These are phyloP conservation scores for Galeruca laticollis DNA, from an alignment of 2,888 invertebrate genomes.

Conservation along the genomic window DNA sequence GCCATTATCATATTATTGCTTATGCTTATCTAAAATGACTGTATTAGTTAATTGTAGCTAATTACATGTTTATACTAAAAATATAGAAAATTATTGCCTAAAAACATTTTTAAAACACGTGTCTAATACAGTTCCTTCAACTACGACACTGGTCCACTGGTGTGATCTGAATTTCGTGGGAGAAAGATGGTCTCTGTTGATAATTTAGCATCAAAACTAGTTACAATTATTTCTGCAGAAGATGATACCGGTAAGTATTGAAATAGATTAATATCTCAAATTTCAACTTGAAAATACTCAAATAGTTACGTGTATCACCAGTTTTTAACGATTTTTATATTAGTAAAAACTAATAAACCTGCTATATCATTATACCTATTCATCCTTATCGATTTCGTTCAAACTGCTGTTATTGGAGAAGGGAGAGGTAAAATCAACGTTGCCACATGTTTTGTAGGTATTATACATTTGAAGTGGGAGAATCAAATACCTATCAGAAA, in stretches of 20 bases:
- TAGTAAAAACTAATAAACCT: background rate
- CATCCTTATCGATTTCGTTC: slow-evolving; percentile 20
- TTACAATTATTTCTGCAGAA: slow-evolving; percentile 69
- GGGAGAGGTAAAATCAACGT: slow-evolving; percentile 7
- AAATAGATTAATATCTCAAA: slow-evolving; percentile 15
- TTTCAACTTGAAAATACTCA: background rate
- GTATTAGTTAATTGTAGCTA: no score
- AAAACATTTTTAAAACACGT: no score
- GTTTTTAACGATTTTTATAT: background rate
- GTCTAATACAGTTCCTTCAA: background rate
- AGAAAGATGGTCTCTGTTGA: slow-evolving; percentile 63
- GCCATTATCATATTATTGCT: no score
- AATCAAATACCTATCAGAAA: no score
- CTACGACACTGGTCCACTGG: slow-evolving; percentile 30
- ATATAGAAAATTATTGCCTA: no score
- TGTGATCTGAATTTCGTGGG: background rate
- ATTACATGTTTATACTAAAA: no score
- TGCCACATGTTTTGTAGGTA: slow-evolving; percentile 13
- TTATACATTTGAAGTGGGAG: background rate
- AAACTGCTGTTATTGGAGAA: slow-evolving; percentile 3
- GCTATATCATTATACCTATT: background rate
- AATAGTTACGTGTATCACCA: background rate
- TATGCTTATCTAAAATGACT: no score
- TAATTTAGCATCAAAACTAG: slow-evolving; percentile 73
- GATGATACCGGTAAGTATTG: slow-evolving; percentile 67